Evolutionary conservation across 1,140 invertebrate species (phyloP), one percentile per base, ranked within the genome.

Genomic region (Nasonia giraulti): DNA sequence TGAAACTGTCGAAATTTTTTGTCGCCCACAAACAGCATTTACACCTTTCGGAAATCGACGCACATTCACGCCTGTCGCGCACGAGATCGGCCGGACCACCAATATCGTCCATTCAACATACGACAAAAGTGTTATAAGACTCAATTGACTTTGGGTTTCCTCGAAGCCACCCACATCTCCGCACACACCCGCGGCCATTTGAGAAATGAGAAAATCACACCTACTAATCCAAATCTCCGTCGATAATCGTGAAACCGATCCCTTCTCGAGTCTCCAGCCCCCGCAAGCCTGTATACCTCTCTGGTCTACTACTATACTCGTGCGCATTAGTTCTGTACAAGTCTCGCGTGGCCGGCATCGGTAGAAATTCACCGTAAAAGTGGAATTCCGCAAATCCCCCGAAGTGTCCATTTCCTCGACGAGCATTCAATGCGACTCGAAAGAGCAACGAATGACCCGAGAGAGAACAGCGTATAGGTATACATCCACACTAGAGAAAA

Each of bases 351-450:
- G 20, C 8, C 75, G 55, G 33, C 2, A 20, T 14, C 8, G 33
- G 40, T 75, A 17, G 31, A 55, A 55, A 81, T 85, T 75, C 78
- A 69, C n/a, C 71, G 83, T 85, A 85, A 85, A 85, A 77, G 27
- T 85, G 23, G 73, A 69, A 81, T 85, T 85, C 71, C 55, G 83
- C 71, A 85, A 81, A 81, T 76, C 83, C 83, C 76, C n/a, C 40
- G 20, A 69, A 77, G 83, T 85, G 79, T 66, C 44, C 37, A 69
- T 81, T 75, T 66, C 33, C 77, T 37, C 33, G 20, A 80, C 68
- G 73, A 85, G 68, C 74, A 80, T 44, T 66, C 47, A 81, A 85
- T 81, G 62, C 6, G 20, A 44, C 17, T 44, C n/a, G 23, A 80
- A 80, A 27, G 62, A 80, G n/a, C 62, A 80, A 80, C 62, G 79